phyloP scores from a whole-genome alignment of 2,888 invertebrate species.

The Zygothrica quintamaculata region DNA sequence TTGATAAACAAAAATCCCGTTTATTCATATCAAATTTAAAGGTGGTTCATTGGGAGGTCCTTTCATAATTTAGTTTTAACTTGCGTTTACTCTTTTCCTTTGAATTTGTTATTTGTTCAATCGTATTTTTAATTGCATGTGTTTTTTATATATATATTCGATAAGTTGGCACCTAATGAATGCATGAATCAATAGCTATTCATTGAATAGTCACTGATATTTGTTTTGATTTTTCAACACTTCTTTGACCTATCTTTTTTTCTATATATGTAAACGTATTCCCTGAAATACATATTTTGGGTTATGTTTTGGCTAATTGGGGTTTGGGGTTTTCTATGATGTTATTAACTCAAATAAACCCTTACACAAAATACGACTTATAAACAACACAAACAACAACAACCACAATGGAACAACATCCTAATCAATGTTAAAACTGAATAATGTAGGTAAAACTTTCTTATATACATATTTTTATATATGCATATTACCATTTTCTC shows the following conservation, averaged over 20 bases:
- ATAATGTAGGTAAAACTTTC: constrained; percentile 73
- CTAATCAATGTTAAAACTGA: constrained; percentile 27
- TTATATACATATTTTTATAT: constrained; percentile 36
- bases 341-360: constrained; percentile 37
- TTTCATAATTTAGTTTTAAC: constrained; percentile 1
- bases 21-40: too few species aligned
- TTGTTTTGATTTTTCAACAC: constrained; percentile 44
- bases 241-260: constrained; percentile 37
- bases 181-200: constrained; percentile 38
- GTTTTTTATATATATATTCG: constrained; percentile 29
- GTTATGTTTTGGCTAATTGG: constrained; percentile 49
- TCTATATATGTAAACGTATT: constrained; percentile 23
- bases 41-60: too few species aligned
- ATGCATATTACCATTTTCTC: constrained; percentile 38
- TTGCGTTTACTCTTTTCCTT: not conserved
- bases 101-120: not conserved
- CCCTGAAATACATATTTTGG: constrained; percentile 43
- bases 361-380: constrained; percentile 28
- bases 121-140: constrained; percentile 39
- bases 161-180: constrained; percentile 29
- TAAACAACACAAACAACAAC: constrained; percentile 31
- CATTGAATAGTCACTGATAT: constrained; percentile 38
- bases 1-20: too few species aligned
- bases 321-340: too few species aligned
- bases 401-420: constrained; percentile 42